phyloP scores from a whole-genome alignment of 2,113 vertebrate species.

The Notothenia coriiceps region DNA sequence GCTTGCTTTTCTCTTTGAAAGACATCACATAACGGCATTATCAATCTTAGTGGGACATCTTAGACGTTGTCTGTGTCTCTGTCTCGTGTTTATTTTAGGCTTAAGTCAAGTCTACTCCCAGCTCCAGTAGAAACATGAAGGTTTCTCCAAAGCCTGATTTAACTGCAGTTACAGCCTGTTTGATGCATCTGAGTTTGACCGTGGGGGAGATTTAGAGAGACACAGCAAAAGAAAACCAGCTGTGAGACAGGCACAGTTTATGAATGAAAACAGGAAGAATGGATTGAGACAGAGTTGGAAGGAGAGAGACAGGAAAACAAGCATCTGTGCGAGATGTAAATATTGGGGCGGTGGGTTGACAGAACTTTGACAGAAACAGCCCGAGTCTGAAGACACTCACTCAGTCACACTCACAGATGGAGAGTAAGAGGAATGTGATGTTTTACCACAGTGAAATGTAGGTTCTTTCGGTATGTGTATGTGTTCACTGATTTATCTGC shows the following conservation, averaged over 20 bases:
- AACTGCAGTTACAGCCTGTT: conserved; percentile 8
- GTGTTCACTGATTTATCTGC: conserved; percentile 19
- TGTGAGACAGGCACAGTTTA: conserved; percentile 60
- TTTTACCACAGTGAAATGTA: conserved; percentile 27
- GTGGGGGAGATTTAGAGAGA: conserved; percentile 28
- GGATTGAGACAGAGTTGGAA: conserved; percentile 56
- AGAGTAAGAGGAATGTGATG: conserved; percentile 19
- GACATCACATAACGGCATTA: too few species aligned
- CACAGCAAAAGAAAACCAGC: conserved; percentile 62
- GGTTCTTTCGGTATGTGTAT: conserved; percentile 20
- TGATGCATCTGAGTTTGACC: conserved; percentile 37
- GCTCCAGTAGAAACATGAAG: not conserved
- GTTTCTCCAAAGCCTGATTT: conserved; percentile 17
- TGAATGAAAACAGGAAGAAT: conserved; percentile 77
- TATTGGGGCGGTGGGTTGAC: conserved; percentile 31
- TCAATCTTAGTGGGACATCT: not conserved
- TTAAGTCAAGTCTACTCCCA: not conserved
- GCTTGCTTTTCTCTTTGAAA: too few species aligned
- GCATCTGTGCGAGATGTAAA: conserved; percentile 64
- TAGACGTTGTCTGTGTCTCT: not conserved
- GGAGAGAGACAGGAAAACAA: conserved; percentile 66
- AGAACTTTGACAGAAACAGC: conserved; percentile 37
- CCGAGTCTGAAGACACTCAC: conserved; percentile 5
- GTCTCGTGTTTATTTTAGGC: conserved; percentile 12
- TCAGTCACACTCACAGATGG: conserved; percentile 26